Evolutionary conservation across 2,888 invertebrate genomes (phyloP).

Genomic region (Tipula vernalis): DNA sequence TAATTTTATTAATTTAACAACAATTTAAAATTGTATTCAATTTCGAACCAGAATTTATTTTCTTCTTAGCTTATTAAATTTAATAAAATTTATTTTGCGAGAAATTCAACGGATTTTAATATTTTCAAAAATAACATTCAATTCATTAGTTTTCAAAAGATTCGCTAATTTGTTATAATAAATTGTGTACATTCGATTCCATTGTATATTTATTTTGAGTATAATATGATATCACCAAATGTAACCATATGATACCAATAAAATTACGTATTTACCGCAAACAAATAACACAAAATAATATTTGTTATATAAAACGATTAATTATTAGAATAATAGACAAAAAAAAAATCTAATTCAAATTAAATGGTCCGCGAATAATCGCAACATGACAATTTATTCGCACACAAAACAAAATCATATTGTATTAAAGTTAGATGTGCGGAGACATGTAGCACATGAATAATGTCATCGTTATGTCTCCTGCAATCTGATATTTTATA

Average conservation of each 20-base stretch:
- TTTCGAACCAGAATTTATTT: no score
- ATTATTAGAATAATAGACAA: neutral
- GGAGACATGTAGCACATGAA: neutral
- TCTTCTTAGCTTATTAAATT: no score
- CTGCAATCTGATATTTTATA: neutral
- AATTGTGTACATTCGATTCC: no score
- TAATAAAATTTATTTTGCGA: no score
- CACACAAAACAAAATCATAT: neutral
- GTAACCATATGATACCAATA: neutral
- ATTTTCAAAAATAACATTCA: no score
- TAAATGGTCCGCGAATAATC: neutral
- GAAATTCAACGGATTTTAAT: no score
- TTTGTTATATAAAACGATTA: neutral
- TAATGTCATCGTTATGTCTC: neutral
- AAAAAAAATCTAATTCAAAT: neutral
- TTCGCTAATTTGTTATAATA: no score
- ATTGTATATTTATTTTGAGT: no score
- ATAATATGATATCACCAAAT: neutral
- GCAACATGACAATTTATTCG: neutral
- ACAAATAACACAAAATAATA: neutral
- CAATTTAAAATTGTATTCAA: no score
- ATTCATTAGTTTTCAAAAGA: no score
- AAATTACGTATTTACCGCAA: neutral
- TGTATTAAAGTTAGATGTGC: neutral
- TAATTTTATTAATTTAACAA: no score